Evolutionary conservation across 92 coral and sea anemone species (phyloP).

Genomic region (Paragorgia papillata): DNA sequence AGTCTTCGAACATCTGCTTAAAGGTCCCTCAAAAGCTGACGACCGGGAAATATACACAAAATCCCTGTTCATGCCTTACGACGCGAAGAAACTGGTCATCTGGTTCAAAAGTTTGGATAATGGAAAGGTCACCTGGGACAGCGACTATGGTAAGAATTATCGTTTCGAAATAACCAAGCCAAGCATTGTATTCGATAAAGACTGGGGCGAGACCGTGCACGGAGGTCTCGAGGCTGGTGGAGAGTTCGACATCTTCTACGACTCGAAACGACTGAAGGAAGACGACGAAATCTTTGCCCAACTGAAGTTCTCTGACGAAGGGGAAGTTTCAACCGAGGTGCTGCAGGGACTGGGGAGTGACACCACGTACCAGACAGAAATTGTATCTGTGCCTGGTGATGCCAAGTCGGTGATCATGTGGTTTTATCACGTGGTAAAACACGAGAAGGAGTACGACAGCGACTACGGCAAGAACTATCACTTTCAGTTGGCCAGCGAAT

Average conservation of each 20-base stretch:
- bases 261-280: neutral
- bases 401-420: conserved; percentile 31
- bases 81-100: neutral
- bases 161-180: neutral
- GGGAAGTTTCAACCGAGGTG: neutral
- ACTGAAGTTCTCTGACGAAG: neutral
- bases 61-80: neutral
- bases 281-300: neutral
- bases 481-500: neutral
- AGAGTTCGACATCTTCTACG: conserved; percentile 8
- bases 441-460: neutral
- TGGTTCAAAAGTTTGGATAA: conserved; percentile 3
- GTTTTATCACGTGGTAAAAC: neutral
- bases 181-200: conserved; percentile 1
- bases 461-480: conserved; percentile 16
- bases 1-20: neutral
- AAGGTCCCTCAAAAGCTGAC: neutral
- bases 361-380: neutral
- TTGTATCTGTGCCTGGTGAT: neutral
- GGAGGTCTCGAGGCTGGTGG: neutral
- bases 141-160: conserved; percentile 28
- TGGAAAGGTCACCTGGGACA: neutral
- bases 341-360: neutral
- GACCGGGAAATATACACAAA: neutral
- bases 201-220: neutral